Conservation (phyloP, 37 sponge, comb jelly and placozoan genomes). For the Lycopodina hypogea region DNA sequence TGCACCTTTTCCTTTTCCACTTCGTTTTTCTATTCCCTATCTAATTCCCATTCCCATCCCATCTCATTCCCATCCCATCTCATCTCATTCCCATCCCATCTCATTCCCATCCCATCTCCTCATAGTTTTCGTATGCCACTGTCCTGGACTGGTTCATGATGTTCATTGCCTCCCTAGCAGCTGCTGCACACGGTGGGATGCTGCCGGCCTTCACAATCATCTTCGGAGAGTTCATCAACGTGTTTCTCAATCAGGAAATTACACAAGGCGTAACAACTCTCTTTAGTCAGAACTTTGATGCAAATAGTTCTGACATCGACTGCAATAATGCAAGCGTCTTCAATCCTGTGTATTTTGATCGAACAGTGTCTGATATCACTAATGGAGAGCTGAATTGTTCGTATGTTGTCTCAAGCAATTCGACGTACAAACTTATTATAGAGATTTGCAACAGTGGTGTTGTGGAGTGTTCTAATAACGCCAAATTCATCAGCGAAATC, state of each 20-base stretch:
- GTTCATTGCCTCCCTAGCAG: slow-evolving; percentile 17
- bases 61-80: not conserved
- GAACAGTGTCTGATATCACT: not conserved
- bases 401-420: not conserved
- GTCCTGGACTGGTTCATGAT: slow-evolving; percentile 44
- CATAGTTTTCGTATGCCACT: slow-evolving; percentile 60
- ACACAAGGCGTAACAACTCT: not conserved
- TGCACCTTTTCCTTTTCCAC: too few relatives aligned
- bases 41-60: not conserved
- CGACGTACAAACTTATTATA: not conserved
- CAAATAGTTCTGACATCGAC: not conserved
- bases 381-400: not conserved
- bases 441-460: not conserved
- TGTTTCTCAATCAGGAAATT: slow-evolving; percentile 41
- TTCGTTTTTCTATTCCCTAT: too few relatives aligned
- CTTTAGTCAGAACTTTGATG: not conserved
- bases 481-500: not conserved
- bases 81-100: too few relatives aligned
- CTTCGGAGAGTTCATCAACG: slow-evolving; percentile 59
- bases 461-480: not conserved
- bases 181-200: slow-evolving; percentile 41
- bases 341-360: not conserved
- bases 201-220: slow-evolving; percentile 49
- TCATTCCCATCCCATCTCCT: not conserved
- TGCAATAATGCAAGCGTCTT: not conserved